These are phyloP conservation scores for Julus scanicus DNA, from an alignment of 2,888 invertebrate genomes.

Conservation along the genomic window DNA sequence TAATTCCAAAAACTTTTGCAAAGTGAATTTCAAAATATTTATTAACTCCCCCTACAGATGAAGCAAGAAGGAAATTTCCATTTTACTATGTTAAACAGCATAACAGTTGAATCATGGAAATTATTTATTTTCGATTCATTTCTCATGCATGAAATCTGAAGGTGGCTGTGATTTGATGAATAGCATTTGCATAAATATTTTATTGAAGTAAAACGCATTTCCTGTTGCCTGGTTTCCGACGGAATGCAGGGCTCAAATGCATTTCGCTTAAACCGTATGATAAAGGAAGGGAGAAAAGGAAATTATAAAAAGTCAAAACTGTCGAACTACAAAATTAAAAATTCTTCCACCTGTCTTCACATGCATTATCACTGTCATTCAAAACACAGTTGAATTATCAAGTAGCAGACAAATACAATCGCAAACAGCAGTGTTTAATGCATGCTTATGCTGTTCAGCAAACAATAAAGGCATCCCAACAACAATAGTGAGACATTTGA, in stretches of 20 bases:
- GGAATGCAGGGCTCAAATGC: background rate
- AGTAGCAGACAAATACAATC: background rate
- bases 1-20: background rate
- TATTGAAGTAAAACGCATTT: background rate
- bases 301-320: background rate
- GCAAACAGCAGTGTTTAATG: background rate
- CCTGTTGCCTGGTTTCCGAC: background rate
- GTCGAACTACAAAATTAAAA: background rate
- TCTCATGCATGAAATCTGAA: background rate
- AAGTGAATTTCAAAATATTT: background rate
- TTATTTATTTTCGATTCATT: background rate
- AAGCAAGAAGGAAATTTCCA: background rate
- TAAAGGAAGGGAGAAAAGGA: background rate
- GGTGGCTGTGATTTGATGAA: background rate
- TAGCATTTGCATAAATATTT: constrained; percentile 7
- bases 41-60: background rate
- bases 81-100: background rate
- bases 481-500: background rate
- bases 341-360: background rate
- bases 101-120: background rate
- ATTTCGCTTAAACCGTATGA: background rate
- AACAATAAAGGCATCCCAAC: background rate
- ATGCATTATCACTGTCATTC: background rate
- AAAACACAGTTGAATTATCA: background rate
- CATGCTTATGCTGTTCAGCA: background rate